These are phyloP conservation scores for Lasioglossum morio DNA, from an alignment of 2,888 invertebrate species.

Conservation along the genomic window DNA sequence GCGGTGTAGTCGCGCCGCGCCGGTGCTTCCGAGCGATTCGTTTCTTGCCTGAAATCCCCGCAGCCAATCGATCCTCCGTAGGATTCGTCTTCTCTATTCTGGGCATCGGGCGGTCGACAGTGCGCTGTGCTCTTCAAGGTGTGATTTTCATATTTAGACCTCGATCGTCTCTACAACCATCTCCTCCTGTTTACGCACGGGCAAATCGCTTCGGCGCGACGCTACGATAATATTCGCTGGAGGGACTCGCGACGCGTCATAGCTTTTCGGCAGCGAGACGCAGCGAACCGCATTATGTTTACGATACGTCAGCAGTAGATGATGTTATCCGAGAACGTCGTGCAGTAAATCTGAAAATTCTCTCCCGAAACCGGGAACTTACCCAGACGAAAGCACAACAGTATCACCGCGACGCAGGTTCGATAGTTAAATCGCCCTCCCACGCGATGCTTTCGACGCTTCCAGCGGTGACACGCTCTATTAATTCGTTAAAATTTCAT, in stretches of 20 bases:
- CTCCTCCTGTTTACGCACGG: neutral
- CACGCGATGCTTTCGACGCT: neutral
- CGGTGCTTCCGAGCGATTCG: conserved; percentile 47
- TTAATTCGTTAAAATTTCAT: neutral
- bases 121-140: neutral
- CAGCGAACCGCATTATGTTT: conserved; percentile 22
- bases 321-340: neutral
- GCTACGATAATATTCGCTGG: neutral
- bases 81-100: neutral
- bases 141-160: neutral
- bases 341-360: conserved; percentile 24
- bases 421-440: neutral
- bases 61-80: neutral
- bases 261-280: neutral
- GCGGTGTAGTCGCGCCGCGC: conserved; percentile 40
- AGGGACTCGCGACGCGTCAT: neutral
- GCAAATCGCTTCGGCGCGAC: neutral
- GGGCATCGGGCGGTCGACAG: neutral
- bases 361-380: neutral
- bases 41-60: conserved; percentile 28
- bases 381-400: neutral
- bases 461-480: neutral
- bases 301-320: conserved; percentile 17
- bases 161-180: neutral
- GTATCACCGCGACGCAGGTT: neutral